Evolutionary conservation across 2,797 vertebrate species (phyloP).

Genomic region (Mycteria americana): DNA sequence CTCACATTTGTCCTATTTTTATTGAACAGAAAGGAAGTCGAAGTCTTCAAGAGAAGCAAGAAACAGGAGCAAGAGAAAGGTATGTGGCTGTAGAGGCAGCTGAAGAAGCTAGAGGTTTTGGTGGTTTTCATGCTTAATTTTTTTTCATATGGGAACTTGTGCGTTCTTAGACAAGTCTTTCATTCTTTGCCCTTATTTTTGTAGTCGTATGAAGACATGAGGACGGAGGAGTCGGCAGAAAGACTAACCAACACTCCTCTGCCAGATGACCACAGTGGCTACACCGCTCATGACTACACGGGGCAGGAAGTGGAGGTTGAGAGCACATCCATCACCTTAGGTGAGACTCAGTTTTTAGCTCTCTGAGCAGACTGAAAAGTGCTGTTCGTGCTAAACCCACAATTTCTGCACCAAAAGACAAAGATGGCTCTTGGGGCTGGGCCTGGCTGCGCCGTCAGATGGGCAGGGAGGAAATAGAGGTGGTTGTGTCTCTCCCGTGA

Average conservation of each 20-base stretch:
- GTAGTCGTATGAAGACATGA: constrained; percentile 57
- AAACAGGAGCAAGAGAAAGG: constrained; percentile 79
- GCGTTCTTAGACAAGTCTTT: not conserved
- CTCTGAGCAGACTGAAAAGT: not conserved
- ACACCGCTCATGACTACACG: constrained; percentile 55
- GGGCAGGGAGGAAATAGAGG: not conserved
- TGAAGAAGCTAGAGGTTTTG: constrained; percentile 2
- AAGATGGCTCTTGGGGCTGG: not conserved
- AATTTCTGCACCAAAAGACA: not conserved
- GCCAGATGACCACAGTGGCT: constrained; percentile 72
- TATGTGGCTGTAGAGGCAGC: constrained; percentile 54
- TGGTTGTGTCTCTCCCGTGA: not conserved
- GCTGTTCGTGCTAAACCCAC: not conserved
- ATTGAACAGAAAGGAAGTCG: constrained; percentile 80
- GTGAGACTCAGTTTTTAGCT: constrained; percentile 19
- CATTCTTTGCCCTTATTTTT: not conserved
- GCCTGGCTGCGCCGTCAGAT: accelerated
- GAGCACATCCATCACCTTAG: constrained; percentile 69
- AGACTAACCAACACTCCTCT: constrained; percentile 74
- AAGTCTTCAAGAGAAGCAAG: constrained; percentile 74
- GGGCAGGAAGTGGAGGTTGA: constrained; percentile 84
- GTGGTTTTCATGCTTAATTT: constrained; percentile 23
- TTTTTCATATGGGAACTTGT: not conserved
- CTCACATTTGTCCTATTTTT: not conserved
- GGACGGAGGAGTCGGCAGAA: constrained; percentile 73